Percentiles rank a stretch among this genome's conserved stretches.
Conservation (phyloP, 1,140 invertebrate genomes). For the Papilio polytes region DNA sequence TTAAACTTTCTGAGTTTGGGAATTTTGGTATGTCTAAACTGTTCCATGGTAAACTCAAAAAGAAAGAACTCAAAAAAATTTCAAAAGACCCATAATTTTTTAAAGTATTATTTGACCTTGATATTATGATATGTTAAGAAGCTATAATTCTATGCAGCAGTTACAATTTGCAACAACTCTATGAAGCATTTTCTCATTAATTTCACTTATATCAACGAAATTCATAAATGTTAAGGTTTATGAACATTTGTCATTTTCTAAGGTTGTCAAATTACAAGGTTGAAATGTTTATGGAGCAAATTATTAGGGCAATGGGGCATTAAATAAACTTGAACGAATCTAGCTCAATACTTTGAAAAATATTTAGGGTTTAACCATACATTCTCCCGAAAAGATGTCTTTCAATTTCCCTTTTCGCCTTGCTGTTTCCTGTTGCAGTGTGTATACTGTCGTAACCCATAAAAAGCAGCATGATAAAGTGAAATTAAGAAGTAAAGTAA, state of each 20-base stretch:
- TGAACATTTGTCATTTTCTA: constrained; percentile 2
- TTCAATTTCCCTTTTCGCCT: constrained; percentile 90
- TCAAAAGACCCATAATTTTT: neutral
- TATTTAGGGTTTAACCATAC: constrained; percentile 86
- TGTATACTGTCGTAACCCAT: constrained; percentile 88
- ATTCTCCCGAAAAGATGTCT: constrained; percentile 90
- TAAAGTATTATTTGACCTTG: neutral
- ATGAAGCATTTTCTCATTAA: constrained; percentile 23
- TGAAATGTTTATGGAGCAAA: constrained; percentile 38
- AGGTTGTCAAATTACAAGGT: constrained; percentile 12
- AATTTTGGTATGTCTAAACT: neutral
- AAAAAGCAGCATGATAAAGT: constrained; percentile 86
- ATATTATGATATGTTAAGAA: neutral
- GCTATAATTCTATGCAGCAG: neutral
- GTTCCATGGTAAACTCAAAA: neutral
- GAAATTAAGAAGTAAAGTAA: constrained; percentile 81
- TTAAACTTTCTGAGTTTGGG: neutral
- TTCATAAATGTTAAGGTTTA: constrained; percentile 19
- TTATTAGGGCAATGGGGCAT: constrained; percentile 44
- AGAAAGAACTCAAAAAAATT: no score
- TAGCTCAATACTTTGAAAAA: constrained; percentile 78
- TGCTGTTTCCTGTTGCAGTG: constrained; percentile 87
- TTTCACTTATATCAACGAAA: constrained; percentile 37
- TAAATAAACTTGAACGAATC: constrained; percentile 66
- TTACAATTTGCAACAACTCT: neutral